phyloP scores from a whole-genome alignment of 1,140 invertebrate species.

The Nebria ingens region DNA sequence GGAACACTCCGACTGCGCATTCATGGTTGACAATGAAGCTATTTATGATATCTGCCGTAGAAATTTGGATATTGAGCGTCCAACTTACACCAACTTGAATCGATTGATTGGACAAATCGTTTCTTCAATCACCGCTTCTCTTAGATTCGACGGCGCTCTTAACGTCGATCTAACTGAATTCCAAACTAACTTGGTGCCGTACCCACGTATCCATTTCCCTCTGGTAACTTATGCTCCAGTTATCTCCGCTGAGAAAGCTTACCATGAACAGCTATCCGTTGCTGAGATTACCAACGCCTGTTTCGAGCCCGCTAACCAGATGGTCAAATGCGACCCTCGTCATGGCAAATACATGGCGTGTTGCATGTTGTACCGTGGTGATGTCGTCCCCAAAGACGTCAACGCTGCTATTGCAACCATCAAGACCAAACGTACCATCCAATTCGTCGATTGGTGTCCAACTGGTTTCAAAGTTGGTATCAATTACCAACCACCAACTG shows the following conservation, averaged over 20 bases:
- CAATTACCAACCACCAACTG: constrained; percentile 71
- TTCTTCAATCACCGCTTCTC: constrained; percentile 78
- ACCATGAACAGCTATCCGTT: constrained; percentile 73
- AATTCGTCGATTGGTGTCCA: constrained; percentile 88
- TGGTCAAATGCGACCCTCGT: constrained; percentile 87
- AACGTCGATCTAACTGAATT: constrained; percentile 87
- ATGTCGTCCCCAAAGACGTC: constrained; percentile 69
- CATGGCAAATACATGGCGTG: constrained; percentile 88
- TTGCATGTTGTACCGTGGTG: constrained; percentile 64
- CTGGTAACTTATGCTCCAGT: constrained; percentile 77
- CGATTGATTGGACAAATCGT: constrained; percentile 77
- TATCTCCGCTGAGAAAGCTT: constrained; percentile 77
- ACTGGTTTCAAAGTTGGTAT: constrained; percentile 78
- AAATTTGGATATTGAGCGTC: constrained; percentile 78
- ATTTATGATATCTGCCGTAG: constrained; percentile 87
- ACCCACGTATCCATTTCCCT: constrained; percentile 75
- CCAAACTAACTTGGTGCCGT: constrained; percentile 79
- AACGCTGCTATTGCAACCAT: constrained; percentile 76
- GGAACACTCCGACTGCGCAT: constrained; percentile 78
- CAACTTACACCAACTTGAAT: constrained; percentile 71
- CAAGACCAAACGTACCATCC: constrained; percentile 73
- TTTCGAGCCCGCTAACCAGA: constrained; percentile 82
- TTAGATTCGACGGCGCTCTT: constrained; percentile 79
- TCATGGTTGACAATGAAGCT: constrained; percentile 82
- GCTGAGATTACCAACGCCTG: constrained; percentile 83